These are phyloP conservation scores for Tetropium fuscum DNA, from an alignment of 2,888 invertebrate genomes.

Conservation along the genomic window DNA sequence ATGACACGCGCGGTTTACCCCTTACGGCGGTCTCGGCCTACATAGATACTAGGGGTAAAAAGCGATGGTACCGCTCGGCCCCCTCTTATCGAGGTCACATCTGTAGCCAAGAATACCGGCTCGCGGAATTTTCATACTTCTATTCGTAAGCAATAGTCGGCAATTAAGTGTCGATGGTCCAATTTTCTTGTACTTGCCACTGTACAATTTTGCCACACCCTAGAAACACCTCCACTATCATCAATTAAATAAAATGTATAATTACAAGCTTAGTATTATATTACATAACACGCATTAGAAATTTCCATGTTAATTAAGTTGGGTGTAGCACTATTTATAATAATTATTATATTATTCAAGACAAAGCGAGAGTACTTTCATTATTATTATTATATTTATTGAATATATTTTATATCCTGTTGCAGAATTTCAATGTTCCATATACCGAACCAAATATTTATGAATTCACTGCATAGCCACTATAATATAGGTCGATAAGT, in stretches of 20 bases:
- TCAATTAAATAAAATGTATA: slow-evolving; percentile 4
- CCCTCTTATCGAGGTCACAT: too few species aligned
- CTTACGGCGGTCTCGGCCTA: too few species aligned
- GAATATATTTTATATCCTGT: slow-evolving; percentile 34
- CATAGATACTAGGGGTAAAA: too few species aligned
- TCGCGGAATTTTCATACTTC: too few species aligned
- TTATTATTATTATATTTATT: slow-evolving; percentile 36
- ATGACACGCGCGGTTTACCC: too few species aligned
- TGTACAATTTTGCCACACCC: background rate
- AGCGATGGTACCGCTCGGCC: too few species aligned
- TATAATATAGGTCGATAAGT: too few species aligned
- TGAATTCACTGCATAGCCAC: too few species aligned
- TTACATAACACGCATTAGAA: slow-evolving; percentile 34
- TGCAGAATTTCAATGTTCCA: slow-evolving; percentile 8
- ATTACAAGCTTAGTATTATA: slow-evolving; percentile 13
- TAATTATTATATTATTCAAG: slow-evolving; percentile 47
- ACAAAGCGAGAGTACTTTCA: slow-evolving; percentile 42
- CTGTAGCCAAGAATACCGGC: too few species aligned
- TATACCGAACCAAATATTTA: slow-evolving; percentile 12
- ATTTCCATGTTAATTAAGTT: slow-evolving; percentile 46
- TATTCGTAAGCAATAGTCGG: too few species aligned
- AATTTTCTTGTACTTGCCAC: too few species aligned
- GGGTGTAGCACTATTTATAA: slow-evolving; percentile 49
- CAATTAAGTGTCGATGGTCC: too few species aligned
- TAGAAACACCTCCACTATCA: background rate